Conservation (phyloP, 2,888 invertebrate genomes). For the Clivina fossor region DNA sequence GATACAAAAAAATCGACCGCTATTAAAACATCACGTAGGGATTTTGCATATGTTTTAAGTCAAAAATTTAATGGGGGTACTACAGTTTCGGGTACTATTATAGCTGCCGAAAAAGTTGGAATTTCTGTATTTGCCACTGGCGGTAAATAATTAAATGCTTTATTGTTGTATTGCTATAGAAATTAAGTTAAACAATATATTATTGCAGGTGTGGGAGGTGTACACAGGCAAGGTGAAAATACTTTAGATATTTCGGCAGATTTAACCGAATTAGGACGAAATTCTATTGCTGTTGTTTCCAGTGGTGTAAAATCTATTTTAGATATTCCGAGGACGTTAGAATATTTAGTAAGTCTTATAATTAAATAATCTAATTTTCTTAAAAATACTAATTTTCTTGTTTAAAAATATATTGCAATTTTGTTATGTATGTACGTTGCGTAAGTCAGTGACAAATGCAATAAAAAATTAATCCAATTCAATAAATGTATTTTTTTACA, state of each 20-base stretch:
- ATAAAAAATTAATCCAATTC: too few relatives aligned
- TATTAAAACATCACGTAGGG: conserved; percentile 86
- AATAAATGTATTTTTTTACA: too few relatives aligned
- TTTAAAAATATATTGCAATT: too few relatives aligned
- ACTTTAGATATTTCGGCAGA: conserved; percentile 95
- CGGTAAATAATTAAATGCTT: conserved; percentile 51
- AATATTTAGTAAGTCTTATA: conserved; percentile 75
- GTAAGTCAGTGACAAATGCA: too few relatives aligned
- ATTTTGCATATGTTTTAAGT: conserved; percentile 77
- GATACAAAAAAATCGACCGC: conserved; percentile 52
- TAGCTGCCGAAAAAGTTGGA: conserved; percentile 77
- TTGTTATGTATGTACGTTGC: too few relatives aligned
- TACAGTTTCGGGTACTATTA: conserved; percentile 93
- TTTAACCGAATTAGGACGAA: conserved; percentile 84
- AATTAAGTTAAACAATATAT: not conserved
- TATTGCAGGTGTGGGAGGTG: conserved; percentile 76
- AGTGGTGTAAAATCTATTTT: conserved; percentile 97
- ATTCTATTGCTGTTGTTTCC: conserved; percentile 87
- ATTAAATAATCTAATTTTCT: too few relatives aligned
- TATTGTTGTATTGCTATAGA: not conserved
- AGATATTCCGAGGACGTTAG: conserved; percentile 91
- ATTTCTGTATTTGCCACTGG: conserved; percentile 95
- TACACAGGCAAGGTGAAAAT: conserved; percentile 85
- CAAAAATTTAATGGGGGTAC: conserved; percentile 81
- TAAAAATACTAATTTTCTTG: too few relatives aligned